Percentiles rank a stretch among this genome's conserved stretches.
phyloP scores from a whole-genome alignment of 2,113 vertebrate genomes.

The Corynorhinus townsendii region DNA sequence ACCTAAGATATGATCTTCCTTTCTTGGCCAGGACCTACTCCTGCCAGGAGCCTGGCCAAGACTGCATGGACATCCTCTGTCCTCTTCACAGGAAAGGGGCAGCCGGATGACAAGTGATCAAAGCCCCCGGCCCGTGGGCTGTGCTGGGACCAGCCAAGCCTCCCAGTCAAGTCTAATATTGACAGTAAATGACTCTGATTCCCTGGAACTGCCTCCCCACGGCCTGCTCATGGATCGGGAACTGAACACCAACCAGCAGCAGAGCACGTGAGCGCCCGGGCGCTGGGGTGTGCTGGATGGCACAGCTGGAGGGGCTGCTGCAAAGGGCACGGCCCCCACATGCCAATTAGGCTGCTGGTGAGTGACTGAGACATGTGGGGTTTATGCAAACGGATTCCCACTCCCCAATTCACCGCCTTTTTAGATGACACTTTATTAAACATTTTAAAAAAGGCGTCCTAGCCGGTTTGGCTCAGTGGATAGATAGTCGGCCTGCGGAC shows the following conservation, averaged over 20 bases:
- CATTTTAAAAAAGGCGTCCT: no score
- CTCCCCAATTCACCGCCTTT: background rate
- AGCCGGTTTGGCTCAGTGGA: no score
- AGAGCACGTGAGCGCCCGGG: background rate
- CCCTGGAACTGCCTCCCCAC: background rate
- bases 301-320: background rate
- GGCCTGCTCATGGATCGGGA: background rate
- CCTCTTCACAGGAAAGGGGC: background rate
- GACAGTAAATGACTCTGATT: background rate
- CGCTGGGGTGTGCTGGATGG: background rate
- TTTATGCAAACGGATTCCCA: background rate
- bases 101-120: background rate
- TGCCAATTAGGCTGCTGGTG: background rate
- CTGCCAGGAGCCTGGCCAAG: background rate
- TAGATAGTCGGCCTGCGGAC: no score
- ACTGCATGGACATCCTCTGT: background rate
- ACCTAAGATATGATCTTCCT: background rate
- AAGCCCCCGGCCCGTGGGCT: background rate
- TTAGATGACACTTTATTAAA: background rate
- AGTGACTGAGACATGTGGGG: background rate
- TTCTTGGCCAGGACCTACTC: background rate
- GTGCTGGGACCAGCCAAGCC: background rate
- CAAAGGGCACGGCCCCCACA: accelerated
- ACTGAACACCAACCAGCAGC: background rate
- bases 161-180: background rate